Percentiles rank a stretch among this genome's conserved stretches.
phyloP scores from a whole-genome alignment of 1,140 invertebrate genomes.

The Drosophila navojoa region DNA sequence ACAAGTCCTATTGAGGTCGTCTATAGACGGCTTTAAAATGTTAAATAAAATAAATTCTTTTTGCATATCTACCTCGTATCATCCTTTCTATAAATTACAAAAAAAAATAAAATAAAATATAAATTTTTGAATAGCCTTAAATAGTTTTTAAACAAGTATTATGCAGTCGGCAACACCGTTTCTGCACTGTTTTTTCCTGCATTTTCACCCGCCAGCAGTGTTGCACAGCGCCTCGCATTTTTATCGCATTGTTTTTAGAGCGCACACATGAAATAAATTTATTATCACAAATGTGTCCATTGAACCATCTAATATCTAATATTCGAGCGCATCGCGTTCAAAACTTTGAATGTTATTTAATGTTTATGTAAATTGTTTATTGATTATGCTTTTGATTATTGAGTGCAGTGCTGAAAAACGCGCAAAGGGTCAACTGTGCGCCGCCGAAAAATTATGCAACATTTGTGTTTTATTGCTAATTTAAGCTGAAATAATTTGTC shows the following conservation, averaged over 20 bases:
- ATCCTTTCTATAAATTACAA: no score
- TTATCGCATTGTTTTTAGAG: constrained; percentile 4
- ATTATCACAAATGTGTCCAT: constrained; percentile 13
- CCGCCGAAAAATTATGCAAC: background rate
- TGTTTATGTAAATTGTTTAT: constrained; percentile 72
- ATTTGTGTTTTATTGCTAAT: background rate
- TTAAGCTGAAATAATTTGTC: background rate
- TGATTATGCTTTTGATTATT: constrained; percentile 61
- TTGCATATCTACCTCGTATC: no score
- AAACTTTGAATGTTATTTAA: constrained; percentile 53
- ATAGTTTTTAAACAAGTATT: no score
- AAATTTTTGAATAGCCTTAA: no score
- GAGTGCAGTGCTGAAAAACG: constrained; percentile 5
- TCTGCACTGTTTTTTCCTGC: no score
- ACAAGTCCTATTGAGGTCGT: no score
- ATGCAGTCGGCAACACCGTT: no score
- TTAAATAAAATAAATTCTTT: no score
- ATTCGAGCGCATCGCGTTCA: constrained; percentile 25
- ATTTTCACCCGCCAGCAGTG: no score
- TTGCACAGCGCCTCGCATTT: no score
- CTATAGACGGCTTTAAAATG: no score
- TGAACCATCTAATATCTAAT: constrained; percentile 2
- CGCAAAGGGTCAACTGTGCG: background rate
- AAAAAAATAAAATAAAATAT: no score
- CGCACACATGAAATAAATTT: background rate